Evolutionary conservation across 2,888 invertebrate genomes (phyloP).

Genomic region (Spialia ferax): DNA sequence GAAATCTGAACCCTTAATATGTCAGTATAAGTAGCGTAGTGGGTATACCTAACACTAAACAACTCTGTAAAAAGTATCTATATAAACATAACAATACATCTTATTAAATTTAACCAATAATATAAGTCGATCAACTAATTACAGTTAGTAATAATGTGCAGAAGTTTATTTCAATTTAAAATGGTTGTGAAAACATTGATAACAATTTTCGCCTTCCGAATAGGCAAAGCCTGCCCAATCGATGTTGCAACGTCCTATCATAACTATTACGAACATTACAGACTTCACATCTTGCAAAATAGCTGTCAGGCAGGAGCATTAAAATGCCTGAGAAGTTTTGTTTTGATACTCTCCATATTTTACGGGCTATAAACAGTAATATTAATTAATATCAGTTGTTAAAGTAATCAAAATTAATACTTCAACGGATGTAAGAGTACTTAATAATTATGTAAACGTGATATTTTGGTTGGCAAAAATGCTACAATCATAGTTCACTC

Average conservation of each 20-base stretch:
- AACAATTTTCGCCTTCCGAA: constrained; percentile 23
- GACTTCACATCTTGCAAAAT: constrained; percentile 48
- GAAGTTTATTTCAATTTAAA: not conserved
- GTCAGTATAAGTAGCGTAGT: too few species aligned
- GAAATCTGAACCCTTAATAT: too few species aligned
- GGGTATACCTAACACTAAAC: too few species aligned
- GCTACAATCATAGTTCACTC: too few species aligned
- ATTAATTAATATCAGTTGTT: not conserved
- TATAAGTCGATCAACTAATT: not conserved
- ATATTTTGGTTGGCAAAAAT: too few species aligned
- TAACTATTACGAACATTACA: constrained; percentile 46
- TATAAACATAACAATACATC: too few species aligned
- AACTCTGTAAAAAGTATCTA: too few species aligned
- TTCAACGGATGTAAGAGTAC: too few species aligned
- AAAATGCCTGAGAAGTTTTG: not conserved
- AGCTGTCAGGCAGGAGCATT: not conserved
- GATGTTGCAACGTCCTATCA: constrained; percentile 48
- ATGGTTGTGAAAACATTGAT: constrained; percentile 29
- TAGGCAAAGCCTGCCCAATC: constrained; percentile 21
- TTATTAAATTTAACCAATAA: too few species aligned
- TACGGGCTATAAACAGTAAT: not conserved
- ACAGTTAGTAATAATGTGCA: not conserved
- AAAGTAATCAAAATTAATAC: too few species aligned
- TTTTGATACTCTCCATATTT: not conserved
- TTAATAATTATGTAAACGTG: too few species aligned